A percentile compares a stretch with the other conserved stretches of the same genome.
These are phyloP conservation scores for Alcedo atthis DNA, from an alignment of 2,797 vertebrate genomes.

Conservation along the genomic window DNA sequence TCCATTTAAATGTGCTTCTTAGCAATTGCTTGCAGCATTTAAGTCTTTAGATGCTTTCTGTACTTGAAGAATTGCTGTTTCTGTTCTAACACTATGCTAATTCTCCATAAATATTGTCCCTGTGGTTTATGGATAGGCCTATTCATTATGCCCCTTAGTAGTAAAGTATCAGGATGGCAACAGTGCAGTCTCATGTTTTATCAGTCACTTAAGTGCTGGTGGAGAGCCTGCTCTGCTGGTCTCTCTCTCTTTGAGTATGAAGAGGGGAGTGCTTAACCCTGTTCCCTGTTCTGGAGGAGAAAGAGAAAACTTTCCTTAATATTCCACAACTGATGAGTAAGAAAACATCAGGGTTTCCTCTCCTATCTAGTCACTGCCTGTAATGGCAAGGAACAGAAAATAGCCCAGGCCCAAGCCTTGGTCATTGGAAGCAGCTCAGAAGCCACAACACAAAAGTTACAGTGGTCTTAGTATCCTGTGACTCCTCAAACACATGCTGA, in stretches of 20 bases:
- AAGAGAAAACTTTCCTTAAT: not conserved
- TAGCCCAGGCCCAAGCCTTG: not conserved
- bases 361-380: not conserved
- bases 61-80: slow-evolving; percentile 36
- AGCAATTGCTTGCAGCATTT: slow-evolving; percentile 42
- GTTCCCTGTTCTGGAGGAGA: not conserved
- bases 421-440: not conserved
- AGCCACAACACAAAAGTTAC: not conserved
- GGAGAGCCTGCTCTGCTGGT: not conserved
- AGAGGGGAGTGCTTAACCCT: not conserved
- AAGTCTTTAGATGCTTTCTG: slow-evolving; percentile 26
- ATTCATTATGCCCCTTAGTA: not conserved
- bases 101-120: slow-evolving; percentile 18
- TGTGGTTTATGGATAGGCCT: not conserved
- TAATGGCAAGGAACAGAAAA: not conserved
- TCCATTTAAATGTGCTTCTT: slow-evolving; percentile 47
- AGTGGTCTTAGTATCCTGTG: not conserved
- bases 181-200: not conserved
- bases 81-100: not conserved
- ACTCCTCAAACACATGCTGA: not conserved
- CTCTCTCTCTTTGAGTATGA: not conserved
- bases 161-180: not conserved
- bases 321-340: not conserved
- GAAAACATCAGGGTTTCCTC: not conserved
- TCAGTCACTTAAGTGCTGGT: fast-evolving